These are phyloP conservation scores for Ophioninae sp. DNA, from an alignment of 2,888 invertebrate genomes.

Conservation along the genomic window DNA sequence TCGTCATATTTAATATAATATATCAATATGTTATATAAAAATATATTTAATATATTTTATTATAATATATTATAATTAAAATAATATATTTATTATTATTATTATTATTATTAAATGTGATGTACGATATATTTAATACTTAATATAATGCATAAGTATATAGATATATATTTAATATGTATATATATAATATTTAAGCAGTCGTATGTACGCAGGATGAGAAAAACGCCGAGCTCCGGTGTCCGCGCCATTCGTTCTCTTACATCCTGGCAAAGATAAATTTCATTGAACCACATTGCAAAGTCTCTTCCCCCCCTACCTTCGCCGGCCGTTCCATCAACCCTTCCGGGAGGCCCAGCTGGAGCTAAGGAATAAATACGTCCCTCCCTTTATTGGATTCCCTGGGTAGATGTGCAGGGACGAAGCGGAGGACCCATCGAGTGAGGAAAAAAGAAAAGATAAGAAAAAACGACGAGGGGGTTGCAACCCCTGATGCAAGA, in stretches of 20 bases:
- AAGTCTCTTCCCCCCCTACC: background rate
- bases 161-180: no score
- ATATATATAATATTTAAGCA: background rate
- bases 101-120: no score
- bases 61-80: no score
- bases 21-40: no score
- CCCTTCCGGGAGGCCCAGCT: conserved; percentile 13
- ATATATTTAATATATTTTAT: no score
- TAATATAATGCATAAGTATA: no score
- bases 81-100: no score
- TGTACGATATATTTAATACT: no score
- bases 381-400: conserved; percentile 53
- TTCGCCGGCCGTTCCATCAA: background rate
- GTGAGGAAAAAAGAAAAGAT: conserved; percentile 36
- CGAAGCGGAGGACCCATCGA: conserved; percentile 29
- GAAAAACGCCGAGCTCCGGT: conserved; percentile 27
- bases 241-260: conserved; percentile 59
- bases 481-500: conserved; percentile 26
- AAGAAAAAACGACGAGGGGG: conserved; percentile 22
- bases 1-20: no score
- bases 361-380: conserved; percentile 27
- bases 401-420: conserved; percentile 11
- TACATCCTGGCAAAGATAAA: conserved; percentile 55
- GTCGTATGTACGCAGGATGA: conserved; percentile 8
- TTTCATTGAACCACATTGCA: conserved; percentile 48